Evolutionary conservation across 1,140 invertebrate genomes (phyloP).

Genomic region (Bilobella aurantiaca): DNA sequence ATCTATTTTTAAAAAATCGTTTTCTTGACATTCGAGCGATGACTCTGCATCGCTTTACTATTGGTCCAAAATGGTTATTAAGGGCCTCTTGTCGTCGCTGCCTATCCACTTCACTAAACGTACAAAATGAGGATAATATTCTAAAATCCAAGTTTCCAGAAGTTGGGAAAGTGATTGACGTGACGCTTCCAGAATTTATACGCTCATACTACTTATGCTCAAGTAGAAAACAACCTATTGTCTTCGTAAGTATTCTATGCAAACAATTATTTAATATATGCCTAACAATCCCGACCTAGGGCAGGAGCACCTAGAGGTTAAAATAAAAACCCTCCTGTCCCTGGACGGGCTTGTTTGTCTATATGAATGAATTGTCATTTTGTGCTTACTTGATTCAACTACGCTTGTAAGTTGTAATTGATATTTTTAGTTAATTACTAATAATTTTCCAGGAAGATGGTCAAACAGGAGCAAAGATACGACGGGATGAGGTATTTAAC

Average conservation of each 20-base stretch:
- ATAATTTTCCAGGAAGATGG: slow-evolving; percentile 21
- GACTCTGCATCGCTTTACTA: too few relatives aligned
- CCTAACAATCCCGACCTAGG: too few relatives aligned
- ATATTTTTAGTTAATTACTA: too few relatives aligned
- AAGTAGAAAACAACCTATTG: not conserved
- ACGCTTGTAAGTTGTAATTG: too few relatives aligned
- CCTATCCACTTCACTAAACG: too few relatives aligned
- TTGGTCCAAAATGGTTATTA: not conserved
- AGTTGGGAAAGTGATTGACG: not conserved
- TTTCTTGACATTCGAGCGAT: too few relatives aligned
- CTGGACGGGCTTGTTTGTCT: too few relatives aligned
- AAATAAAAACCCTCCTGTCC: too few relatives aligned
- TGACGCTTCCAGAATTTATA: not conserved
- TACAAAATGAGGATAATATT: too few relatives aligned
- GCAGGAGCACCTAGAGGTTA: not conserved
- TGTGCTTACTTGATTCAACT: too few relatives aligned
- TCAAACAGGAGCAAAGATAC: slow-evolving; percentile 18
- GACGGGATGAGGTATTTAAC: slow-evolving; percentile 15
- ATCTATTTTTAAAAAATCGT: too few relatives aligned
- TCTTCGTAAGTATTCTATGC: not conserved
- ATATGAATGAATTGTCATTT: too few relatives aligned
- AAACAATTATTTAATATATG: not conserved
- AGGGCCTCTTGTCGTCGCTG: not conserved
- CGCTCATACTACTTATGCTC: not conserved
- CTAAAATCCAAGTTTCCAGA: not conserved